Evolutionary conservation across 1,140 invertebrate species (phyloP).

Genomic region (Frieseomelitta varia): DNA sequence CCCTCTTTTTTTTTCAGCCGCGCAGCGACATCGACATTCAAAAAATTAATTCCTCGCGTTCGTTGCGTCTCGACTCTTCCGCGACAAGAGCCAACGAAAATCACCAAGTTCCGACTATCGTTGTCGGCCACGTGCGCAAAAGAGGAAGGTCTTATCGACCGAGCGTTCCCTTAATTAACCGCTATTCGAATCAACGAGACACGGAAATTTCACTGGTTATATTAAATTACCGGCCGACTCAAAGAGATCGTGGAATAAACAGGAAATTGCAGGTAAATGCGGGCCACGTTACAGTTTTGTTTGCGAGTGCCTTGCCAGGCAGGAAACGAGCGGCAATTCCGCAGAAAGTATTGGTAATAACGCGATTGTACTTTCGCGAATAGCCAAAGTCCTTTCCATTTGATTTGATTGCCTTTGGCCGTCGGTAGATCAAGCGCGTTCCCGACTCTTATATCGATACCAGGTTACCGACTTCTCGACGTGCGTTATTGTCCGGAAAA

Average conservation of each 20-base stretch:
- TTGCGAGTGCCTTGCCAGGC: background rate
- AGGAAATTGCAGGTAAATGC: slow-evolving; percentile 25
- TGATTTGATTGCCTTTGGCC: background rate
- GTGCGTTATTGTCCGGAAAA: background rate
- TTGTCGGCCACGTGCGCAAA: background rate
- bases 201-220: slow-evolving; percentile 35
- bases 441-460: background rate
- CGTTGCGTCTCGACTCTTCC: background rate
- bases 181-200: slow-evolving; percentile 35
- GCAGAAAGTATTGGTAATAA: background rate
- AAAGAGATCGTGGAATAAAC: slow-evolving; percentile 6
- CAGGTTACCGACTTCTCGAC: slow-evolving; percentile 12
- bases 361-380: background rate
- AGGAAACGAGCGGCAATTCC: slow-evolving; percentile 32
- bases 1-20: no score
- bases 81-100: no score
- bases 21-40: no score
- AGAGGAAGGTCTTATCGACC: no score
- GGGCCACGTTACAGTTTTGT: slow-evolving; percentile 32
- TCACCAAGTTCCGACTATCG: background rate
- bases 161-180: slow-evolving; percentile 21
- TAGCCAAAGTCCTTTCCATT: slow-evolving; percentile 5
- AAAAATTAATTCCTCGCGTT: no score
- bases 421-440: background rate
- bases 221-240: slow-evolving; percentile 2